phyloP scores from a whole-genome alignment of 2,888 invertebrate genomes.

The Nephrotoma appendiculata region DNA sequence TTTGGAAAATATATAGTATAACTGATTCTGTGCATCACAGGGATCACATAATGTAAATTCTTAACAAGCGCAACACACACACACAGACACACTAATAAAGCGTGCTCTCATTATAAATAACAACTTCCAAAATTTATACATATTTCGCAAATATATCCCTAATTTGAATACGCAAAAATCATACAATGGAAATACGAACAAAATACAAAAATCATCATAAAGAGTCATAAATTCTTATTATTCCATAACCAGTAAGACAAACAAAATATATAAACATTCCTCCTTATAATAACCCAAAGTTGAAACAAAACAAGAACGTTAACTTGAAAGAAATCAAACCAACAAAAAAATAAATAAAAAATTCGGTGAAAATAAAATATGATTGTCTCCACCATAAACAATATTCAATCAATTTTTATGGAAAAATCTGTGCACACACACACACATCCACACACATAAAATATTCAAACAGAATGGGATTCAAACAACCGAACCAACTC shows the following conservation, averaged over 20 bases:
- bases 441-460: too few species aligned
- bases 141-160: neutral
- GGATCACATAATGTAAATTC: neutral
- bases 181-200: neutral
- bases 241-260: neutral
- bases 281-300: neutral
- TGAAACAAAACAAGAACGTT: neutral
- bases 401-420: neutral
- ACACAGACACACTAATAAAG: neutral
- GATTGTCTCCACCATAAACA: conserved; percentile 4
- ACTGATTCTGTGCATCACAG: too few species aligned
- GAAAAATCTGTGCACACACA: neutral
- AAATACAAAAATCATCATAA: neutral
- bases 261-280: neutral
- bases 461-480: neutral
- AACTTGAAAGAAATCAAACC: neutral
- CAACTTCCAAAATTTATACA: neutral
- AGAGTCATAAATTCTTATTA: neutral
- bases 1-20: too few species aligned
- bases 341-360: neutral
- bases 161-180: neutral
- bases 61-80: neutral
- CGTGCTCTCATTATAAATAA: neutral
- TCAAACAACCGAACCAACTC: neutral
- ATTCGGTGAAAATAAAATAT: conserved; percentile 3